phyloP scores from a whole-genome alignment of 2,113 vertebrate genomes.

The Cryptotis parvus region DNA sequence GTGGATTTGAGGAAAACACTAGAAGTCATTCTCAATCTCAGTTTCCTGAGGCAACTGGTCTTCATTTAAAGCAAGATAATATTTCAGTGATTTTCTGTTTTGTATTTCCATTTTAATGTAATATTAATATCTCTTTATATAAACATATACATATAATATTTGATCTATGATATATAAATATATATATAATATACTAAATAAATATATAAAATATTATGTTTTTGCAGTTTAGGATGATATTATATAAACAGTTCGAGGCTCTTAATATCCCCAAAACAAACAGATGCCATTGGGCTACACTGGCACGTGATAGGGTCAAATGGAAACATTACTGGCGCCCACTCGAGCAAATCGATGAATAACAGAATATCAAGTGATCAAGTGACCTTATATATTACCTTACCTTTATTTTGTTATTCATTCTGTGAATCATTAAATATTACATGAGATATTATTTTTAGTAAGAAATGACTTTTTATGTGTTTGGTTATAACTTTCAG shows the following conservation, averaged over 20 bases:
- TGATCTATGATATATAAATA: too few species aligned
- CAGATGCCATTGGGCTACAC: too few species aligned
- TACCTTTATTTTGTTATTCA: neutral
- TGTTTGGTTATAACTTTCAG: neutral
- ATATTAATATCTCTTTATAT: too few species aligned
- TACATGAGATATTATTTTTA: slow-evolving; percentile 27
- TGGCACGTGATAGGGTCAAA: too few species aligned
- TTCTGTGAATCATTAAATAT: neutral
- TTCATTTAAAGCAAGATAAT: neutral
- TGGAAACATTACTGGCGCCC: too few species aligned
- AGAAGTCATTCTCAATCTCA: neutral
- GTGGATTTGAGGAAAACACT: neutral
- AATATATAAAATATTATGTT: neutral
- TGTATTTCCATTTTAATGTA: neutral
- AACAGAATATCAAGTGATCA: too few species aligned
- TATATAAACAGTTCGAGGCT: slow-evolving; percentile 26
- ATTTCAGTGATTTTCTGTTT: neutral
- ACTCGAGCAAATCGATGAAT: too few species aligned
- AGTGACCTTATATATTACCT: neutral
- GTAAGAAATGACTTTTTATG: neutral
- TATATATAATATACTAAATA: too few species aligned
- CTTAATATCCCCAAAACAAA: too few species aligned
- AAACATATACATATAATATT: too few species aligned
- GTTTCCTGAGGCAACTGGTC: neutral
- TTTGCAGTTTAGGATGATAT: neutral